Conservation (phyloP, 2,113 vertebrate species). For the Saguinus midas region DNA sequence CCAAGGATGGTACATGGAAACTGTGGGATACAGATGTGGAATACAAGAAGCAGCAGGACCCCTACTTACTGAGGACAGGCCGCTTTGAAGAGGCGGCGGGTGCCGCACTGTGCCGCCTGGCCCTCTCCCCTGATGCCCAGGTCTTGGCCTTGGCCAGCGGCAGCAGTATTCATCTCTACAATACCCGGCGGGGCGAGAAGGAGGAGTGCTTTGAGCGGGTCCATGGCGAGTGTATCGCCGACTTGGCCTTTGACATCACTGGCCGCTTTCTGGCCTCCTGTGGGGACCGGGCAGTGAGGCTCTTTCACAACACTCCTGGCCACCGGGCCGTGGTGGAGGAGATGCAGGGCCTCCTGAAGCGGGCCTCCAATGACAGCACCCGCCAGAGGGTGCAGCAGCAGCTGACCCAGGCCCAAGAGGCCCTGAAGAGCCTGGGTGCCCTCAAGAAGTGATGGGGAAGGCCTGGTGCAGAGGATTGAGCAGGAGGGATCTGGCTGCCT, state of each 20-base stretch:
- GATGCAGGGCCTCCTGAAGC: slow-evolving; percentile 91
- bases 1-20: slow-evolving; percentile 97
- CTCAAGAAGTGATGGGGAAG: slow-evolving; percentile 73
- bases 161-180: slow-evolving; percentile 86
- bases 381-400: slow-evolving; percentile 93
- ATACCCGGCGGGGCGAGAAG: slow-evolving; percentile 83
- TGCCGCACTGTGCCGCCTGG: slow-evolving; percentile 83
- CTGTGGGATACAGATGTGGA: slow-evolving; percentile 97
- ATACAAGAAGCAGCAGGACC: slow-evolving; percentile 97
- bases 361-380: slow-evolving; percentile 87
- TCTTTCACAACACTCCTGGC: slow-evolving; percentile 93
- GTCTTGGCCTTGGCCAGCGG: slow-evolving; percentile 88
- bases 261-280: slow-evolving; percentile 90
- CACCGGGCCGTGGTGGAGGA: slow-evolving; percentile 91
- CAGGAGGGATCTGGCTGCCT: neutral
- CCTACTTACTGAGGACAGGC: slow-evolving; percentile 91
- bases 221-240: slow-evolving; percentile 85
- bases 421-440: slow-evolving; percentile 85
- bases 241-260: slow-evolving; percentile 91
- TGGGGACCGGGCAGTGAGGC: slow-evolving; percentile 89
- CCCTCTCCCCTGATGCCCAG: slow-evolving; percentile 90
- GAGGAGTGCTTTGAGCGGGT: slow-evolving; percentile 89
- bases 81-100: slow-evolving; percentile 79
- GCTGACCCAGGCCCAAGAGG: slow-evolving; percentile 87
- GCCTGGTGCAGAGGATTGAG: too few species aligned